Evolutionary conservation across 2,888 invertebrate species (phyloP).

Genomic region (Scaptomyza tumidula): DNA sequence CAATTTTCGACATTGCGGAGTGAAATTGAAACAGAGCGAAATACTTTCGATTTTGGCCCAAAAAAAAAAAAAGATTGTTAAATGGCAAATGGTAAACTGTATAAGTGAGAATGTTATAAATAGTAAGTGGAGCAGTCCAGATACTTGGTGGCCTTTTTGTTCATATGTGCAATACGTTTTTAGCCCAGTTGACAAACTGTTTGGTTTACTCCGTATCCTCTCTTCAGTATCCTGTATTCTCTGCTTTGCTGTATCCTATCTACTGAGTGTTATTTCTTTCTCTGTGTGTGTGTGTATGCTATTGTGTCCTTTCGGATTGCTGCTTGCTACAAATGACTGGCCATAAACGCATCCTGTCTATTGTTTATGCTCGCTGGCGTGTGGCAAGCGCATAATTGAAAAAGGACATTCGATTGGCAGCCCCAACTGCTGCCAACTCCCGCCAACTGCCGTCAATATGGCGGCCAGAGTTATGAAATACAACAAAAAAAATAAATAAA

Average conservation of each 20-base stretch:
- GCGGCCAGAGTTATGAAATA: slow-evolving; percentile 52
- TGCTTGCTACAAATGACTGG: slow-evolving; percentile 72
- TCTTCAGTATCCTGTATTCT: slow-evolving; percentile 12
- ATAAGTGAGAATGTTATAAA: slow-evolving; percentile 77
- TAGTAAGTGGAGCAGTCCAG: slow-evolving; percentile 62
- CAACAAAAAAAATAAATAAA: not conserved
- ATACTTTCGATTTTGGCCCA: slow-evolving; percentile 65
- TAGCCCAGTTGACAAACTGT: slow-evolving; percentile 65
- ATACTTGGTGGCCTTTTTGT: slow-evolving; percentile 43
- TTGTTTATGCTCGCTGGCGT: slow-evolving; percentile 74
- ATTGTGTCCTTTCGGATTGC: slow-evolving; percentile 34
- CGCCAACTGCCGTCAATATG: slow-evolving; percentile 49
- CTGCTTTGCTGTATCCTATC: slow-evolving; percentile 23
- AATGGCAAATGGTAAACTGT: slow-evolving; percentile 43
- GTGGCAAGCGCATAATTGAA: slow-evolving; percentile 76
- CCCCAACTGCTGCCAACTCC: not conserved
- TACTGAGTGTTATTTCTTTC: slow-evolving; percentile 10
- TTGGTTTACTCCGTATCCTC: slow-evolving; percentile 42
- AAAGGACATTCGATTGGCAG: slow-evolving; percentile 73
- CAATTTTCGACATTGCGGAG: slow-evolving; percentile 75
- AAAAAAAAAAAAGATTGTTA: slow-evolving; percentile 13
- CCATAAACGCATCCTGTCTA: slow-evolving; percentile 78
- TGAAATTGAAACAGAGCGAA: slow-evolving; percentile 55
- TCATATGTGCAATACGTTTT: slow-evolving; percentile 57
- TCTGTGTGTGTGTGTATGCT: not conserved